Evolutionary conservation across 2,888 invertebrate genomes (phyloP).

Genomic region (Andrena bucephala): DNA sequence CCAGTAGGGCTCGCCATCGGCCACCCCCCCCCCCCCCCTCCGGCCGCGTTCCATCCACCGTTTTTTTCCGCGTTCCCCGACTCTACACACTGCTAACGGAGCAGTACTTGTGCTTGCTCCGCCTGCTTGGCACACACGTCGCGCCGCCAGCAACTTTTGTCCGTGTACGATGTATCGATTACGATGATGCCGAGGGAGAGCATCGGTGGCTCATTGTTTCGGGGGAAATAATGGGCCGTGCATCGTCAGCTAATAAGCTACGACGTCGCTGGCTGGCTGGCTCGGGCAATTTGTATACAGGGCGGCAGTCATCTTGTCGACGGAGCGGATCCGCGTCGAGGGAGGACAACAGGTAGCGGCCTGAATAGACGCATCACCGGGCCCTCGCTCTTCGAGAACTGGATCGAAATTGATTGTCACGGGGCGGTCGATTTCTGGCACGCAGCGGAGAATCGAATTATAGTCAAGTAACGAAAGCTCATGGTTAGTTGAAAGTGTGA

Average conservation of each 20-base stretch:
- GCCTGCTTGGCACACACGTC: constrained; percentile 10
- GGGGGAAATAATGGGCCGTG: constrained; percentile 67
- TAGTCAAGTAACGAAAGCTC: constrained; percentile 3
- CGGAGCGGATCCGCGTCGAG: constrained; percentile 32
- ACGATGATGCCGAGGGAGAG: constrained; percentile 33
- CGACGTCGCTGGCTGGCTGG: constrained; percentile 41
- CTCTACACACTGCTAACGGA: not conserved
- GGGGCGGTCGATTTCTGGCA: not conserved
- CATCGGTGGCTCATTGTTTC: constrained; percentile 59
- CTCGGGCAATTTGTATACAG: constrained; percentile 54
- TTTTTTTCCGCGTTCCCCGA: constrained; percentile 9
- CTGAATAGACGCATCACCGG: constrained; percentile 26
- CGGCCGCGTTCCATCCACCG: constrained; percentile 7
- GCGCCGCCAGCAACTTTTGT: constrained; percentile 37
- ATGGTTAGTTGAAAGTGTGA: no score
- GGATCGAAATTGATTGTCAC: constrained; percentile 30
- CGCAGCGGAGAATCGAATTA: not conserved
- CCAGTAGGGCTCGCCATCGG: constrained; percentile 68
- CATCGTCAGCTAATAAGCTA: constrained; percentile 65
- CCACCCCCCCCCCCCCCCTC: constrained; percentile 18
- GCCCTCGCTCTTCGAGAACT: not conserved
- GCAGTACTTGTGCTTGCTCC: constrained; percentile 7
- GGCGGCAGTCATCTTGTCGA: constrained; percentile 52
- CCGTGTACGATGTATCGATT: constrained; percentile 62
- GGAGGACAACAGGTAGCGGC: constrained; percentile 43